phyloP scores from a whole-genome alignment of 2,113 vertebrate species.

The Oreochromis aureus region DNA sequence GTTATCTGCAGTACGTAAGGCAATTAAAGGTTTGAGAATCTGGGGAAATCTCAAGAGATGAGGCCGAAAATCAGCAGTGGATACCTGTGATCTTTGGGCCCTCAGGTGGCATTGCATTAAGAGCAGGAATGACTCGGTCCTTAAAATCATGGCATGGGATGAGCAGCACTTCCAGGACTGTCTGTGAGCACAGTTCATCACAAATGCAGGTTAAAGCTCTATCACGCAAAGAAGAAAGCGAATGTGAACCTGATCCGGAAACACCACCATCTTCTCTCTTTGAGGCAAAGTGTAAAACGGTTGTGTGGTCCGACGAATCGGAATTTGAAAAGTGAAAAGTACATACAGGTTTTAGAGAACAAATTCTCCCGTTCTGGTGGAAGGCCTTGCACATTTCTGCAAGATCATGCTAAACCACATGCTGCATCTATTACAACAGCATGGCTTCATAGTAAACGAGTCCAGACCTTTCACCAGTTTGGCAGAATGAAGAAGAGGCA shows the following conservation, averaged over 20 bases:
- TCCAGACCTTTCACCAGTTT: neutral
- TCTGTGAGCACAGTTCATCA: rapidly evolving
- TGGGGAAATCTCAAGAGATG: rapidly evolving
- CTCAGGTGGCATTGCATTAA: neutral
- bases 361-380: neutral
- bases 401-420: rapidly evolving
- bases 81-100: neutral
- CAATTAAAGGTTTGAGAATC: neutral
- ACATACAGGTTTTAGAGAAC: neutral
- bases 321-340: rapidly evolving
- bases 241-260: rapidly evolving
- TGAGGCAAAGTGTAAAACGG: neutral
- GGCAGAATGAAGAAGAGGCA: neutral
- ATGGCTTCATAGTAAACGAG: neutral
- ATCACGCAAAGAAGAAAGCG: too few relatives aligned
- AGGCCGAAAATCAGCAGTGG: neutral
- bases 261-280: neutral
- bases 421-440: neutral
- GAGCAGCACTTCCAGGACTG: neutral
- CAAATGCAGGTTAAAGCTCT: neutral
- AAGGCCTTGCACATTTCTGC: neutral
- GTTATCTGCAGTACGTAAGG: rapidly evolving
- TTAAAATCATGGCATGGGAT: neutral
- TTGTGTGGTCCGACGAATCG: rapidly evolving
- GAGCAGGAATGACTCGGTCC: neutral